phyloP scores from a whole-genome alignment of 2,888 invertebrate species.

The Epinotia brunnichana region DNA sequence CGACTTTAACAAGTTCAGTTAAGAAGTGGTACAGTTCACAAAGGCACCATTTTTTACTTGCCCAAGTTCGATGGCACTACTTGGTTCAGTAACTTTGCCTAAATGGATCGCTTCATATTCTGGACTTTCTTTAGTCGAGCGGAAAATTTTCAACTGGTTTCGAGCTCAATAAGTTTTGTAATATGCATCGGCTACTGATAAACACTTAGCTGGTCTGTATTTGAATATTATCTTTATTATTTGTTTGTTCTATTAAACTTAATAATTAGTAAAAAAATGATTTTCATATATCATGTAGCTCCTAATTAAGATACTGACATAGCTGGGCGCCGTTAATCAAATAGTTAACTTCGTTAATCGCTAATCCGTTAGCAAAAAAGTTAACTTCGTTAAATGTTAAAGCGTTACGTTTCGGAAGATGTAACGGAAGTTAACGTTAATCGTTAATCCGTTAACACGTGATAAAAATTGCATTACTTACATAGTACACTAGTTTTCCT shows the following conservation, averaged over 20 bases:
- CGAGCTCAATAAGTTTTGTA: slow-evolving; percentile 16
- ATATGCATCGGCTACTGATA: slow-evolving; percentile 1
- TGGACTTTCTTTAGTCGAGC: background rate
- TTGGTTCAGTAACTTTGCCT: slow-evolving; percentile 1
- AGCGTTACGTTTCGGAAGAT: too few relatives aligned
- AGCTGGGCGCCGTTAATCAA: too few relatives aligned
- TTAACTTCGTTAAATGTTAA: too few relatives aligned
- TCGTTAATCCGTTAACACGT: too few relatives aligned
- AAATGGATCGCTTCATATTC: slow-evolving; percentile 4
- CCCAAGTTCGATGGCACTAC: slow-evolving; percentile 6
- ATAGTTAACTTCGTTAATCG: too few relatives aligned
- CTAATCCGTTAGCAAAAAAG: too few relatives aligned
- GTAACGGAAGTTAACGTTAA: too few relatives aligned
- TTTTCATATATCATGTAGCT: too few relatives aligned
- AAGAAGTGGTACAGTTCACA: slow-evolving; percentile 5
- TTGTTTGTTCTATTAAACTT: background rate
- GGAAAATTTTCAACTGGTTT: background rate
- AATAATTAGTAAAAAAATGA: too few relatives aligned
- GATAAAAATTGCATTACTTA: too few relatives aligned
- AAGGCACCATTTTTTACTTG: background rate
- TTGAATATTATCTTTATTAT: background rate
- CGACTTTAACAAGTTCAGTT: slow-evolving; percentile 6
- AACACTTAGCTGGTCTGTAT: background rate
- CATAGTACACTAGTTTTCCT: too few relatives aligned
- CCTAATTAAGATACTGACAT: too few relatives aligned